Evolutionary conservation across 2,888 invertebrate species (phyloP).

Genomic region (Laspeyria flexula): DNA sequence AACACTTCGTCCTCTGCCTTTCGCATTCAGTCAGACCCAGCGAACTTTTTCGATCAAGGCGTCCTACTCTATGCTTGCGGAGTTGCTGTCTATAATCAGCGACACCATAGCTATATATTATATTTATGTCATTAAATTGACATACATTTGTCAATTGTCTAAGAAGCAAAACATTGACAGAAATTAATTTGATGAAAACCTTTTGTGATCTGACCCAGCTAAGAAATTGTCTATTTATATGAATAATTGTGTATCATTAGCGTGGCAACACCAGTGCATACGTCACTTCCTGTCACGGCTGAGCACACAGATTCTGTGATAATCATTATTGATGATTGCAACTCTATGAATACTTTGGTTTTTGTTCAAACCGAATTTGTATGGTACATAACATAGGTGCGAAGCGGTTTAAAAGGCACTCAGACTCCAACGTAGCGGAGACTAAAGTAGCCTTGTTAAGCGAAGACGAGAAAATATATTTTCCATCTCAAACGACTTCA

Average conservation of each 20-base stretch:
- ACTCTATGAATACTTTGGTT: conserved; percentile 65
- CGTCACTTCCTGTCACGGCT: conserved; percentile 63
- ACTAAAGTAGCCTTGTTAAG: too few relatives aligned
- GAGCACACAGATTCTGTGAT: conserved; percentile 74
- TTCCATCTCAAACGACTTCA: too few relatives aligned
- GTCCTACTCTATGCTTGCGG: too few relatives aligned
- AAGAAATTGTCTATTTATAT: conserved; percentile 30
- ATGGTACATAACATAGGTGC: conserved; percentile 40
- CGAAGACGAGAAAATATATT: too few relatives aligned
- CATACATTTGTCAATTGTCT: too few relatives aligned
- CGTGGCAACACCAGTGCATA: conserved; percentile 48
- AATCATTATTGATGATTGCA: conserved; percentile 83
- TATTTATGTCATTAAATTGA: too few relatives aligned
- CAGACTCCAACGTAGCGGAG: too few relatives aligned
- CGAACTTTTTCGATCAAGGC: too few relatives aligned
- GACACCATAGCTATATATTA: too few relatives aligned
- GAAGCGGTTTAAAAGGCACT: conserved; percentile 12
- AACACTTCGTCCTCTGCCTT: too few relatives aligned
- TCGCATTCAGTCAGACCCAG: too few relatives aligned
- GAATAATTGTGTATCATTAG: conserved; percentile 47
- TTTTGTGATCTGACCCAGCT: conserved; percentile 31
- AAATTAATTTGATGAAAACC: conserved; percentile 13
- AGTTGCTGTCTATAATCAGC: too few relatives aligned
- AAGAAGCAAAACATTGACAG: neutral
- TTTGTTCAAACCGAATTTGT: conserved; percentile 64